These are phyloP conservation scores for Drosophila kurseongensis DNA, from an alignment of 1,140 invertebrate genomes.

Conservation along the genomic window DNA sequence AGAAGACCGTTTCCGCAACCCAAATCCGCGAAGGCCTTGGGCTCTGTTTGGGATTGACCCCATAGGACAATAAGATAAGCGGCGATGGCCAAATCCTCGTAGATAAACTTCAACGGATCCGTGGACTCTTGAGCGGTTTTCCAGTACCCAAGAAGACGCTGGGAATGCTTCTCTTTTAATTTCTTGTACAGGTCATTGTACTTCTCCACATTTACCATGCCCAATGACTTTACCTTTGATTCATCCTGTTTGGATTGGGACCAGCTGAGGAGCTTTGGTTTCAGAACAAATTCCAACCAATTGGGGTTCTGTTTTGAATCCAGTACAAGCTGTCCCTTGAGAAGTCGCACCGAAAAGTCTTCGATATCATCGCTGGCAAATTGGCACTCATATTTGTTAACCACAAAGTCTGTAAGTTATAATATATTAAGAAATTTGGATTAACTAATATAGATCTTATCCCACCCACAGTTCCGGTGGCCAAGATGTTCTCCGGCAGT, in stretches of 20 bases:
- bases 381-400: slow-evolving; percentile 50
- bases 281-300: slow-evolving; percentile 53
- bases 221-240: slow-evolving; percentile 86
- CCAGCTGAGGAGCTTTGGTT: slow-evolving; percentile 58
- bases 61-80: slow-evolving; percentile 94
- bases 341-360: slow-evolving; percentile 47
- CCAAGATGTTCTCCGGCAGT: slow-evolving; percentile 47
- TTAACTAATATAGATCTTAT: too few relatives aligned
- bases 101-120: slow-evolving; percentile 97
- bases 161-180: slow-evolving; percentile 93
- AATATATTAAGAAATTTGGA: too few relatives aligned
- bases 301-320: slow-evolving; percentile 10
- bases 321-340: slow-evolving; percentile 21
- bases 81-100: slow-evolving; percentile 98
- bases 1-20: slow-evolving; percentile 99
- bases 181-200: slow-evolving; percentile 91
- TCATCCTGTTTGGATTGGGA: slow-evolving; percentile 40
- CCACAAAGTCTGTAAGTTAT: slow-evolving; percentile 40
- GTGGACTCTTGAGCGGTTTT: slow-evolving; percentile 94
- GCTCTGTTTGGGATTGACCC: slow-evolving; percentile 85
- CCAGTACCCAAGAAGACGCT: slow-evolving; percentile 86
- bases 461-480: slow-evolving; percentile 62
- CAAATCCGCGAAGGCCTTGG: slow-evolving; percentile 93
- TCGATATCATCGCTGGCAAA: slow-evolving; percentile 42
- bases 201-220: slow-evolving; percentile 88